These are phyloP conservation scores for Rhinella marina DNA, from an alignment of 2,797 vertebrate genomes.

Conservation along the genomic window DNA sequence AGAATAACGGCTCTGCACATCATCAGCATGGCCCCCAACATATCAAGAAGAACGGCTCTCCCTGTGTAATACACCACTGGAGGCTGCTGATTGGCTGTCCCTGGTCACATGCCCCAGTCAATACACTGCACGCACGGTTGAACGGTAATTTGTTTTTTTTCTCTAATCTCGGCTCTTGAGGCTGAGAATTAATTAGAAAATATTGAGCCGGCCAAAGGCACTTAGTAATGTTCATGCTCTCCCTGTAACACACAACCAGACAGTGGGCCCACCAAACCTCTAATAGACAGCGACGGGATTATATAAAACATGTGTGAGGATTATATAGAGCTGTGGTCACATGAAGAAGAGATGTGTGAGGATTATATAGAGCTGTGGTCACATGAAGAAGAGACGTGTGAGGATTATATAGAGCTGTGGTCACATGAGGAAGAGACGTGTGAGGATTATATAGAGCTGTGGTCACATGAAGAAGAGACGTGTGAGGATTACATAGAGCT, in stretches of 20 bases:
- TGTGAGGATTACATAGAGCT: too few species aligned
- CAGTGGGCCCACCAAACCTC: neutral
- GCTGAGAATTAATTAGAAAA: constrained; percentile 55
- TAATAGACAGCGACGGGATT: neutral
- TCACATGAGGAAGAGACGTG: too few species aligned
- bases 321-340: neutral
- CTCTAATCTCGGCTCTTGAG: constrained; percentile 50
- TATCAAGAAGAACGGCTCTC: too few species aligned
- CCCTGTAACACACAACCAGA: constrained; percentile 13
- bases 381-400: constrained; percentile 9
- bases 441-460: too few species aligned
- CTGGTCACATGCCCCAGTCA: constrained; percentile 27
- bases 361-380: neutral
- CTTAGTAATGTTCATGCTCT: constrained; percentile 1
- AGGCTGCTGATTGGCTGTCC: neutral
- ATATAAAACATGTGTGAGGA: neutral
- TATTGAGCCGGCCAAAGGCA: constrained; percentile 47
- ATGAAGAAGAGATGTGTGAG: neutral
- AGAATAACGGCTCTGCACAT: too few species aligned
- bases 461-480: too few species aligned
- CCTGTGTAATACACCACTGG: too few species aligned
- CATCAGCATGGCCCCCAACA: neutral
- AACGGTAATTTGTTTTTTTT: constrained; percentile 38
- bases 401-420: too few species aligned
- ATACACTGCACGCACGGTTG: constrained; percentile 32